Percentiles rank a stretch among this genome's conserved stretches.
Conservation (phyloP, 2,888 invertebrate species). For the Scaptodrosophila latifasciaeformis region DNA sequence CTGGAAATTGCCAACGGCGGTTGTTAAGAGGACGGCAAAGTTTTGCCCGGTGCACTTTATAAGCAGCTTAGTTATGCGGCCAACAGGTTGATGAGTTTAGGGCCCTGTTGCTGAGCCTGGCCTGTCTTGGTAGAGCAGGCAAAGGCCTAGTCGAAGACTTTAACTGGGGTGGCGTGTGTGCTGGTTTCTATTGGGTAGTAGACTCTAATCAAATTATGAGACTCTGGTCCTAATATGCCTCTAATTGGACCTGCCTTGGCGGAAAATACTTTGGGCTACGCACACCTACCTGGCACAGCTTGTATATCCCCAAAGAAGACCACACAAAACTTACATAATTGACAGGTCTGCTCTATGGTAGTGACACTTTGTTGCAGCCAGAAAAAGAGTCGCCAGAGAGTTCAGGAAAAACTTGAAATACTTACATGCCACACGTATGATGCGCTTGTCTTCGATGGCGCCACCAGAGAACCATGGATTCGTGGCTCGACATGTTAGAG, state of each 20-base stretch:
- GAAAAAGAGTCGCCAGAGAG: too few species aligned
- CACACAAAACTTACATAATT: conserved; percentile 48
- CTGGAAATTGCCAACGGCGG: conserved; percentile 21
- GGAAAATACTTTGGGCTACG: conserved; percentile 28
- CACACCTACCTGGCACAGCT: conserved; percentile 11
- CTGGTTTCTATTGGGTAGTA: conserved; percentile 12
- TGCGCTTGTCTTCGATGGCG: conserved; percentile 84
- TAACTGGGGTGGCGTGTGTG: neutral
- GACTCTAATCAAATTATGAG: conserved; percentile 50
- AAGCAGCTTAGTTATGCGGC: conserved; percentile 52
- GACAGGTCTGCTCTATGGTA: too few species aligned
- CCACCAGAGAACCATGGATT: conserved; percentile 91
- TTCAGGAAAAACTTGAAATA: too few species aligned
- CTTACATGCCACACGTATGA: conserved; percentile 90
- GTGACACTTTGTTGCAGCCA: too few species aligned
- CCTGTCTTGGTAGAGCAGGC: neutral
- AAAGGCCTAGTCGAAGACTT: conserved; percentile 2
- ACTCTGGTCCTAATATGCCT: conserved; percentile 50
- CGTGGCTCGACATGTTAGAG: conserved; percentile 88
- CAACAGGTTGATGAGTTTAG: conserved; percentile 43
- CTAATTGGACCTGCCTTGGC: conserved; percentile 54
- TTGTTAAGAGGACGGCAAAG: neutral
- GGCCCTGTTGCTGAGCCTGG: too few species aligned
- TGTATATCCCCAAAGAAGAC: too few species aligned
- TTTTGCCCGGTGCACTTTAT: conserved; percentile 50